phyloP scores from a whole-genome alignment of 2,888 invertebrate genomes.

The Sabatieria punctata region DNA sequence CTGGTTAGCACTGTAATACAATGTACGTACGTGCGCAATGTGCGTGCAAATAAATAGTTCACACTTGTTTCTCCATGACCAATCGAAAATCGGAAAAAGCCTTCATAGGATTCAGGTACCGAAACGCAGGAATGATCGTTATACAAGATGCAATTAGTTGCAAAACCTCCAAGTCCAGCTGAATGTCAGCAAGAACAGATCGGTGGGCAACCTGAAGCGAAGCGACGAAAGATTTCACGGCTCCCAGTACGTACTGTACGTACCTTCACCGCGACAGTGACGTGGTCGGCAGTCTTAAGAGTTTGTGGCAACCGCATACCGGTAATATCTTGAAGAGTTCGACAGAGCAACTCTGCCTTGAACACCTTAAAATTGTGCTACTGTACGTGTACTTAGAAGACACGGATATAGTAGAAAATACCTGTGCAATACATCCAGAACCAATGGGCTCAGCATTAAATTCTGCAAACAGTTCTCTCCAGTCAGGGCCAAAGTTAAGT shows the following conservation, averaged over 20 bases:
- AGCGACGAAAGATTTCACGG: no score
- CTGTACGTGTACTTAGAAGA: background rate
- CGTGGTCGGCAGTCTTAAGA: no score
- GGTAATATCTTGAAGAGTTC: no score
- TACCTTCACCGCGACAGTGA: no score
- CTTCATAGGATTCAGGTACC: slow-evolving; percentile 37
- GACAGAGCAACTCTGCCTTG: no score
- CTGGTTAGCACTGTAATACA: slow-evolving; percentile 3
- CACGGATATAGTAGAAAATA: slow-evolving; percentile 12
- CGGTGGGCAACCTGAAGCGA: slow-evolving; percentile 34
- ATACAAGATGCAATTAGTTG: slow-evolving; percentile 27
- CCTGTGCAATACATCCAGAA: slow-evolving; percentile 42
- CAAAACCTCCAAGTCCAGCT: slow-evolving; percentile 36
- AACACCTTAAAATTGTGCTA: slow-evolving; percentile 1
- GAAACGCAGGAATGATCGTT: no score
- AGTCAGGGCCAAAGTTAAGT: no score
- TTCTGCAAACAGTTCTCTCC: slow-evolving; percentile 32
- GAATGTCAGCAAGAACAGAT: slow-evolving; percentile 30
- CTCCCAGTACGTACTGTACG: no score
- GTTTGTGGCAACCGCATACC: no score
- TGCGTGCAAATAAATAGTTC: background rate
- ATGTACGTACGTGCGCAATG: no score
- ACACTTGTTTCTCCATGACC: slow-evolving; percentile 37
- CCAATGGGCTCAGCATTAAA: slow-evolving; percentile 36
- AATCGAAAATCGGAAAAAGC: slow-evolving; percentile 38